Percentiles rank a stretch among this genome's conserved stretches.
Conservation (phyloP, 2,113 vertebrate species). For the Chroicocephalus ridibundus region DNA sequence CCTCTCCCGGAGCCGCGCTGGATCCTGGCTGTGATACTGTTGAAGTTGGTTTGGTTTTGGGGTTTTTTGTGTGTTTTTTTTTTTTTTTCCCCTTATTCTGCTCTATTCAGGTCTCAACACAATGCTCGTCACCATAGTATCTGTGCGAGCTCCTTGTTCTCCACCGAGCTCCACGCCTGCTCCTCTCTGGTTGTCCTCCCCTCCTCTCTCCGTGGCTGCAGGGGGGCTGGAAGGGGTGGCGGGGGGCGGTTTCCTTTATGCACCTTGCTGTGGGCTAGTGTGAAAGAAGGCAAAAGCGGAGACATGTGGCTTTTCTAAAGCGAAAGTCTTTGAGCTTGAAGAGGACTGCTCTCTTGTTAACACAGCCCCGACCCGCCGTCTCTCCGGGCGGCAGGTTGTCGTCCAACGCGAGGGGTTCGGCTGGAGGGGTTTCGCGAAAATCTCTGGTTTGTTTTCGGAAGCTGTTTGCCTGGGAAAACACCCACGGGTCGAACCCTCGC, state of each 20-base stretch:
- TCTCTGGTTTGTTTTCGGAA: background rate
- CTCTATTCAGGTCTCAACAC: constrained; percentile 30
- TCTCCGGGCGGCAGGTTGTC: background rate
- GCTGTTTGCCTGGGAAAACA: background rate
- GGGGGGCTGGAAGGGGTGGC: background rate
- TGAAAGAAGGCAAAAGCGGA: background rate
- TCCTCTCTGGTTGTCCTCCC: background rate
- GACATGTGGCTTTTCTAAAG: background rate
- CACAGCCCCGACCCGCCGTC: fast-evolving
- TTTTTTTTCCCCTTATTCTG: background rate
- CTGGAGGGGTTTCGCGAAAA: background rate
- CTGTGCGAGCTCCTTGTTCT: constrained; percentile 7
- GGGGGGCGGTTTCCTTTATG: background rate
- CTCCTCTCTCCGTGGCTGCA: fast-evolving
- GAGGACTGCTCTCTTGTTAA: background rate
- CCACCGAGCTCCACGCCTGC: background rate
- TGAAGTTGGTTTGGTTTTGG: background rate
- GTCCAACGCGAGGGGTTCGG: fast-evolving
- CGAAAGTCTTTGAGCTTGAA: background rate
- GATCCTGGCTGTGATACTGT: constrained; percentile 18
- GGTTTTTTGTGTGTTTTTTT: background rate
- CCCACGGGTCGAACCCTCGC: fast-evolving
- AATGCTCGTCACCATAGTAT: constrained; percentile 42
- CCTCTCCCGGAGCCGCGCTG: background rate
- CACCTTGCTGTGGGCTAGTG: background rate